phyloP scores from a whole-genome alignment of 1,140 invertebrate species.

The Chrysopa pallens region DNA sequence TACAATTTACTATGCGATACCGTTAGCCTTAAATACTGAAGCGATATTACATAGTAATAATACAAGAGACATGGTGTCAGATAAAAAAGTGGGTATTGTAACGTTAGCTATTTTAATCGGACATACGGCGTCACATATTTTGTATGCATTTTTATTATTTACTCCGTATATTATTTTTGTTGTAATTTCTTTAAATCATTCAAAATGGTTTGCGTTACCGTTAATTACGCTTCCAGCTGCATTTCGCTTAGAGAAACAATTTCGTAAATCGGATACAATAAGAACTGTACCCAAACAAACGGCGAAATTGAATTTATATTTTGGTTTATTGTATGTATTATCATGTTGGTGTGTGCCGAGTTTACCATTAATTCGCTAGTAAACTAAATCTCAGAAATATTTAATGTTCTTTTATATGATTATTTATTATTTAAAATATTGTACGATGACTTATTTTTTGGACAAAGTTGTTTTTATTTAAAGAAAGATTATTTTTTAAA shows the following conservation, averaged over 20 bases:
- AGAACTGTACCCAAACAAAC: slow-evolving; percentile 70
- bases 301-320: slow-evolving; percentile 76
- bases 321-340: slow-evolving; percentile 76
- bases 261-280: slow-evolving; percentile 58
- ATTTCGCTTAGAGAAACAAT: slow-evolving; percentile 80
- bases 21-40: slow-evolving; percentile 83
- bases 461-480: too few species aligned
- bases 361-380: slow-evolving; percentile 27
- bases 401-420: too few species aligned
- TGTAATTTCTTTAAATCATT: slow-evolving; percentile 64
- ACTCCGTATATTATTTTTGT: slow-evolving; percentile 80
- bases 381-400: too few species aligned
- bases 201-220: slow-evolving; percentile 75
- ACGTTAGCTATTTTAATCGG: slow-evolving; percentile 89
- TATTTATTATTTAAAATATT: too few species aligned
- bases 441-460: too few species aligned
- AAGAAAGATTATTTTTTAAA: too few species aligned
- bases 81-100: slow-evolving; percentile 72
- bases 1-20: slow-evolving; percentile 83
- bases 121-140: slow-evolving; percentile 70
- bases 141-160: slow-evolving; percentile 82
- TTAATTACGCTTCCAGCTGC: slow-evolving; percentile 70
- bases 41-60: slow-evolving; percentile 92
- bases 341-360: slow-evolving; percentile 44
- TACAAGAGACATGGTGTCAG: slow-evolving; percentile 73